Evolutionary conservation across 2,888 invertebrate genomes (phyloP).

Genomic region (Cephus rjabovi): DNA sequence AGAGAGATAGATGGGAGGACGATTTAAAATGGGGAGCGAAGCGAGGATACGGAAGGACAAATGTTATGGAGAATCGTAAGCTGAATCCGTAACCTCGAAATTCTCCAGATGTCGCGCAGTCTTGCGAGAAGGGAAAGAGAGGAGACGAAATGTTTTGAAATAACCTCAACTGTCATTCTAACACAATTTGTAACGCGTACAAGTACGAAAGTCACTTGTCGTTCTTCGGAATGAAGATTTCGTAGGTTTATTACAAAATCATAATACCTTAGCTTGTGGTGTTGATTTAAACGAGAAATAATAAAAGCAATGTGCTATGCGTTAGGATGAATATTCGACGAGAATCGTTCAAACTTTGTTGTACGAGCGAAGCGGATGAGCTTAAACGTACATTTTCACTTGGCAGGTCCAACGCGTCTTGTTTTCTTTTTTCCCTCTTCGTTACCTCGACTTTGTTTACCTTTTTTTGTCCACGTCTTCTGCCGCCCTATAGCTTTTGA

Average conservation of each 20-base stretch:
- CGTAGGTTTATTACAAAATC: neutral
- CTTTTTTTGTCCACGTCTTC: neutral
- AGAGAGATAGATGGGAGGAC: constrained; percentile 18
- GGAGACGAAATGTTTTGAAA: neutral
- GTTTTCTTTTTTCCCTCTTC: neutral
- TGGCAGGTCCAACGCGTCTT: neutral
- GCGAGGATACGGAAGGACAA: neutral
- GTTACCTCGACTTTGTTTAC: neutral
- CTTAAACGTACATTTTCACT: neutral
- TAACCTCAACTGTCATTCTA: constrained; percentile 15
- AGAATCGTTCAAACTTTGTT: neutral
- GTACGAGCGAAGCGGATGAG: neutral
- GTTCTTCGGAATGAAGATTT: neutral
- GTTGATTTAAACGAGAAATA: constrained; percentile 30
- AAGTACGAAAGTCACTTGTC: neutral
- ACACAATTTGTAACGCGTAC: constrained; percentile 24
- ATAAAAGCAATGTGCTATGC: constrained; percentile 9
- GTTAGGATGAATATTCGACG: neutral
- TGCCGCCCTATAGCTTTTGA: neutral
- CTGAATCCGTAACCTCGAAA: neutral
- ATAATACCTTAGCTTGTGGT: constrained; percentile 45
- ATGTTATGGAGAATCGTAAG: neutral
- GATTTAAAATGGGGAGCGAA: constrained; percentile 24
- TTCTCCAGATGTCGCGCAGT: neutral
- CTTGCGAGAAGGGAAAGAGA: neutral